These are phyloP conservation scores for Scomberomorus guttatus DNA, from an alignment of 2,797 vertebrate genomes.

Conservation along the genomic window DNA sequence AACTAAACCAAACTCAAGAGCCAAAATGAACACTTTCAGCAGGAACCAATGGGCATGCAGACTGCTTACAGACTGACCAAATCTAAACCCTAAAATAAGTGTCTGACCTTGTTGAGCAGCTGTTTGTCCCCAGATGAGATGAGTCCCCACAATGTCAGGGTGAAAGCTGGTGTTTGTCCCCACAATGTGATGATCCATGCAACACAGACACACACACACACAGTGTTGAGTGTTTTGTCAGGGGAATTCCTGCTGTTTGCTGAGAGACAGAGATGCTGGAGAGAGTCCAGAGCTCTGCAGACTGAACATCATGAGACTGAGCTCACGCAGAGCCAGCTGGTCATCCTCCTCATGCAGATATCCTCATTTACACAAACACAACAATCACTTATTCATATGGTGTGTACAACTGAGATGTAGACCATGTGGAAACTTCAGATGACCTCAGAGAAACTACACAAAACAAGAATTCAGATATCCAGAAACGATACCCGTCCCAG, in stretches of 20 bases:
- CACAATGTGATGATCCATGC: too few species aligned
- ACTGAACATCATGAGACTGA: conserved; percentile 46
- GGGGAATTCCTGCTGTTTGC: background rate
- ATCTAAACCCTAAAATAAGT: too few species aligned
- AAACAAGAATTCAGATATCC: background rate
- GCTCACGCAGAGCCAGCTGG: conserved; percentile 31
- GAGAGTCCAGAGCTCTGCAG: conserved; percentile 6
- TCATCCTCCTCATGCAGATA: conserved; percentile 21
- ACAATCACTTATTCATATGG: conserved; percentile 16
- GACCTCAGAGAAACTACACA: background rate
- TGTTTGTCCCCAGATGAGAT: background rate
- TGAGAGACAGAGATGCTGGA: background rate
- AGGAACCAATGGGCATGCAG: too few species aligned
- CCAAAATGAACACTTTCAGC: too few species aligned
- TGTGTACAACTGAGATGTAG: background rate
- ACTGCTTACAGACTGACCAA: too few species aligned
- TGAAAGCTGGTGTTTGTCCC: background rate
- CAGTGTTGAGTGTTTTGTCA: background rate
- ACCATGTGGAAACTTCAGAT: background rate
- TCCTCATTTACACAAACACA: conserved; percentile 38
- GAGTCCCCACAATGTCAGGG: background rate
- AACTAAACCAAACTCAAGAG: too few species aligned
- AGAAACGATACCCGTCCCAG: too few species aligned
- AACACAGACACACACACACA: background rate
- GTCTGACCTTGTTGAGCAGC: background rate